A percentile compares a stretch with the other conserved stretches of the same genome.
These are phyloP conservation scores for Pheosia tremula DNA, from an alignment of 2,888 invertebrate genomes.

Conservation along the genomic window DNA sequence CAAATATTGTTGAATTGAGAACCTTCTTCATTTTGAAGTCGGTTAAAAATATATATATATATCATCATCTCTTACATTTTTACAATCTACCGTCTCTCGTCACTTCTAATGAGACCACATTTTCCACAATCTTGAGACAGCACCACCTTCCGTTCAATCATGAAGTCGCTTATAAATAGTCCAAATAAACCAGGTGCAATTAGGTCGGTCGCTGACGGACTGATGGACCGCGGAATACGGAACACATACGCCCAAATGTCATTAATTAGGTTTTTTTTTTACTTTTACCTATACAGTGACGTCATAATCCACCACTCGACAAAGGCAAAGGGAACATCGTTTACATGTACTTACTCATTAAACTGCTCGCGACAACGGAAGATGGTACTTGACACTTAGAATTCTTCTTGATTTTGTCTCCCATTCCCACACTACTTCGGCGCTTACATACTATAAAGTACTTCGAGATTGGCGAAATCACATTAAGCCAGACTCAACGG, in stretches of 20 bases:
- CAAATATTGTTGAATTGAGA: too few relatives aligned
- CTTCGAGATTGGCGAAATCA: too few relatives aligned
- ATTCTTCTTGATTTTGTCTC: too few relatives aligned
- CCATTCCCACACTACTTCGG: too few relatives aligned
- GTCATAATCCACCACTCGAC: constrained; percentile 14
- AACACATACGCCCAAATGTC: constrained; percentile 43
- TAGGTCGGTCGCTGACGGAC: constrained; percentile 60
- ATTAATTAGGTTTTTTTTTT: constrained; percentile 64
- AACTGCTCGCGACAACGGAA: not conserved
- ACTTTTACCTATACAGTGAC: constrained; percentile 47
- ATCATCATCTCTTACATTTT: not conserved
- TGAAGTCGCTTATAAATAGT: constrained; percentile 46
- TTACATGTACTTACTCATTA: not conserved
- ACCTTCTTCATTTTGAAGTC: too few relatives aligned
- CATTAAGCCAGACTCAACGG: too few relatives aligned
- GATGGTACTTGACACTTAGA: too few relatives aligned
- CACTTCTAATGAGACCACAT: constrained; percentile 36
- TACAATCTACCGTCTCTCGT: constrained; percentile 26
- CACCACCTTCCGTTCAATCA: constrained; percentile 24
- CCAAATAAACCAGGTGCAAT: constrained; percentile 61
- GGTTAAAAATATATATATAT: too few relatives aligned
- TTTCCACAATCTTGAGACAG: constrained; percentile 19
- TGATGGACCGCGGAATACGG: constrained; percentile 3
- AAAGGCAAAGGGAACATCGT: not conserved
- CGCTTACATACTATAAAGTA: too few relatives aligned